Base-by-base conservation (phyloP, 2,888 invertebrate genomes). In the Cloeon dipterum region DNA sequence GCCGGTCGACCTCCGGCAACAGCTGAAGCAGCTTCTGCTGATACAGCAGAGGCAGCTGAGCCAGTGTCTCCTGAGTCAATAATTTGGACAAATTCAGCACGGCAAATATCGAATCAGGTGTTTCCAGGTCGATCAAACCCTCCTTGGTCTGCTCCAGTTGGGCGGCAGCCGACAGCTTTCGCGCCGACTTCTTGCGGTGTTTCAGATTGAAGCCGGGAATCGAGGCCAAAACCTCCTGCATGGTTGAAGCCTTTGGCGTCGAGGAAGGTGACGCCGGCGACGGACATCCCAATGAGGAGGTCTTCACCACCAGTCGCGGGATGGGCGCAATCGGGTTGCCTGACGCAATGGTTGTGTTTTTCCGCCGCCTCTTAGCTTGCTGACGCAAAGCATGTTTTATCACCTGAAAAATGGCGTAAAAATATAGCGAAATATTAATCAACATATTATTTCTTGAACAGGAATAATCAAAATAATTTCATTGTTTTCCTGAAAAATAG, bases 101-200 rank as follows among this genome's bases (percentile, higher is more conserved):
- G 37, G 85, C 82, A 53, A 94, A 66, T 51, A 94, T 88, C 37
- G 93, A 93, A 53, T 91, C 89, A 16, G 93, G 89, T 29, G 91
- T 89, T 61, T 91, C 89, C 49, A 94, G 64, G 59, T 94, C 93
- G 45, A 94, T 82, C 54, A 82, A 81, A 37, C 91, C 89, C 60
- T 89, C 88, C 58, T 79, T 78, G 29, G 83, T 83, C 60, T 86
- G 83, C 52, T 86, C 86, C 43, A 91, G 62, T 59, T 91, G 89
- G 43, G 89, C 89, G 32, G 89, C 86, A 42, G 83, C 78, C 25
- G 86, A 85, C 46, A 86, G 58, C 55, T 83, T 82, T 53, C 85
- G 81, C 42, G 74, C 74, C 42, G 77, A 76, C 42, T 78, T 62
- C 53, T 81, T 77, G 40, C 78, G 59, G 32, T 59, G 54, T 50